phyloP scores from a whole-genome alignment of 2,888 invertebrate genomes.

The Catocala fraxini region DNA sequence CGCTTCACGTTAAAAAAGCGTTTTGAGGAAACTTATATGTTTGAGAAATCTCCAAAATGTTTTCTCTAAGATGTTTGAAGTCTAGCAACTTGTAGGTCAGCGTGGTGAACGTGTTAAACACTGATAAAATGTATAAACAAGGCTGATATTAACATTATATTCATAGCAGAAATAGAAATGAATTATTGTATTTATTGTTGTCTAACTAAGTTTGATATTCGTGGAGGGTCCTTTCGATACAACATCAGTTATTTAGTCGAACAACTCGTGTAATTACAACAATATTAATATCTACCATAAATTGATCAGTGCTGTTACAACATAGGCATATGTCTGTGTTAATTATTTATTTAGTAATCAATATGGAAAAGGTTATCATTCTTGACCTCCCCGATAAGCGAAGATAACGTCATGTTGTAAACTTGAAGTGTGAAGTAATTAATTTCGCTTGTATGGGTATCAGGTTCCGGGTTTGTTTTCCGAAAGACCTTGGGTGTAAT shows the following conservation, averaged over 20 bases:
- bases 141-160: too few species aligned
- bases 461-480: too few species aligned
- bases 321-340: constrained; percentile 37
- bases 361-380: constrained; percentile 56
- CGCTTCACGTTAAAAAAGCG: too few species aligned
- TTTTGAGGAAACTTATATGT: too few species aligned
- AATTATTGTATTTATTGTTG: too few species aligned
- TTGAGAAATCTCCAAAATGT: too few species aligned
- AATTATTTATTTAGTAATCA: constrained; percentile 61
- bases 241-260: background rate
- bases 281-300: constrained; percentile 5
- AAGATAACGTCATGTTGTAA: constrained; percentile 24
- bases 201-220: background rate
- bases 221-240: background rate
- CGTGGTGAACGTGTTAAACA: too few species aligned
- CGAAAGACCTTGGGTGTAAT: too few species aligned
- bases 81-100: too few species aligned
- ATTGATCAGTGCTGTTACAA: constrained; percentile 22
- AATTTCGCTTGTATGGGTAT: background rate
- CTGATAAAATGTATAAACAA: too few species aligned
- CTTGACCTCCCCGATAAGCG: constrained; percentile 44
- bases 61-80: too few species aligned
- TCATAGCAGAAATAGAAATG: too few species aligned
- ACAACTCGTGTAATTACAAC: background rate
- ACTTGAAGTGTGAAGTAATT: constrained; percentile 18